Percentiles rank a stretch among this genome's conserved stretches.
These are phyloP conservation scores for Pseudococcus longispinus DNA, from an alignment of 2,888 invertebrate species.

Conservation along the genomic window DNA sequence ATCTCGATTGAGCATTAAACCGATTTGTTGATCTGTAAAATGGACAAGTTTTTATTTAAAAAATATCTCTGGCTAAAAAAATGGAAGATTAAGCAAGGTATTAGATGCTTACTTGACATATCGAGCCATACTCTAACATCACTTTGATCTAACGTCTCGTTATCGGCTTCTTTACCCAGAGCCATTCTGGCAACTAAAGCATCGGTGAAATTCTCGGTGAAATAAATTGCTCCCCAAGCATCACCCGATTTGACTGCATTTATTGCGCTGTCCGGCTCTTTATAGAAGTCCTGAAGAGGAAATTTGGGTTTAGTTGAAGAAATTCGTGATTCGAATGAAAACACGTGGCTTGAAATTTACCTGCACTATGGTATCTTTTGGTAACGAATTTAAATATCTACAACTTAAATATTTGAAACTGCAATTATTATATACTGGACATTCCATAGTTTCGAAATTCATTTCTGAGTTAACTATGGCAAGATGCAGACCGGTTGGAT, in stretches of 20 bases:
- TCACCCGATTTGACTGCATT: constrained; percentile 77
- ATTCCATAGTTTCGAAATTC: constrained; percentile 64
- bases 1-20: constrained; percentile 84
- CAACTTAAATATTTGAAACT: constrained; percentile 77
- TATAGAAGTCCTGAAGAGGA: constrained; percentile 68
- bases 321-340: neutral
- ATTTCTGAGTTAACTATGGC: constrained; percentile 80
- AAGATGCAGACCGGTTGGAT: constrained; percentile 81
- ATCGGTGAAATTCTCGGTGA: constrained; percentile 88
- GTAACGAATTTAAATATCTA: constrained; percentile 78
- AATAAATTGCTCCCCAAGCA: constrained; percentile 88
- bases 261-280: constrained; percentile 72
- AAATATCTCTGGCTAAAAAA: neutral
- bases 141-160: constrained; percentile 84
- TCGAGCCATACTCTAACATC: constrained; percentile 90
- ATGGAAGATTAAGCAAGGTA: neutral
- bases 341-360: constrained; percentile 60
- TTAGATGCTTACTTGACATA: constrained; percentile 78
- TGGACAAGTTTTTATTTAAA: neutral
- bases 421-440: constrained; percentile 68
- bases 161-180: constrained; percentile 81
- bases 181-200: constrained; percentile 83
- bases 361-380: constrained; percentile 76
- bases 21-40: constrained; percentile 85
- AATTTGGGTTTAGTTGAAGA: neutral